phyloP scores from a whole-genome alignment of 2,888 invertebrate genomes.

The Amiota minor region DNA sequence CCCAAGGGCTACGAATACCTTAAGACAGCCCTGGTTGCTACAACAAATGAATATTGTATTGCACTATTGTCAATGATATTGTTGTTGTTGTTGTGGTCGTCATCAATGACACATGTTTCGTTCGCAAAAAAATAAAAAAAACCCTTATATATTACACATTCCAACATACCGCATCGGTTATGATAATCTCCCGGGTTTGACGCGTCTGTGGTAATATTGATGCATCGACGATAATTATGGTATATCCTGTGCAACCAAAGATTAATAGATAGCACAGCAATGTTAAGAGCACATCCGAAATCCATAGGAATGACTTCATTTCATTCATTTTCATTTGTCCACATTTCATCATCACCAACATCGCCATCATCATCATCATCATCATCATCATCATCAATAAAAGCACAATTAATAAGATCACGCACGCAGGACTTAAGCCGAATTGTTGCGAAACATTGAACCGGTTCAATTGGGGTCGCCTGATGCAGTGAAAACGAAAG shows the following conservation, averaged over 20 bases:
- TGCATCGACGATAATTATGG: constrained; percentile 33
- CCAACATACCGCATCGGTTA: constrained; percentile 71
- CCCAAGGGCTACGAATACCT: no score
- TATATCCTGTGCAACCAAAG: constrained; percentile 45
- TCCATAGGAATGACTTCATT: constrained; percentile 10
- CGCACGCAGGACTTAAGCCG: constrained; percentile 12
- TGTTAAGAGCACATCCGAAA: neutral
- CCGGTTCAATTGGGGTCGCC: constrained; percentile 53
- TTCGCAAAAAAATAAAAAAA: neutral
- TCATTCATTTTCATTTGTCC: no score
- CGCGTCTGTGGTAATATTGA: constrained; percentile 50
- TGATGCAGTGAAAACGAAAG: constrained; percentile 52
- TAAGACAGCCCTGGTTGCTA: no score
- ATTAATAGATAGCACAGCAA: constrained; percentile 48
- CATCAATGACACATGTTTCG: neutral
- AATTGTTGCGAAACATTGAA: constrained; percentile 45
- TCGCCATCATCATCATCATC: no score
- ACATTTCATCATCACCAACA: no score
- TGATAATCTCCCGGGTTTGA: constrained; percentile 69
- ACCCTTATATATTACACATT: neutral
- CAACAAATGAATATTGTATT: no score
- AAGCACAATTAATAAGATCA: no score
- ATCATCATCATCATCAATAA: no score
- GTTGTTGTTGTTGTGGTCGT: no score
- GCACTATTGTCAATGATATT: no score